Percentiles rank a stretch among this genome's conserved stretches.
phyloP scores from a whole-genome alignment of 2,113 vertebrate species.

The Ceyx margarethae region DNA sequence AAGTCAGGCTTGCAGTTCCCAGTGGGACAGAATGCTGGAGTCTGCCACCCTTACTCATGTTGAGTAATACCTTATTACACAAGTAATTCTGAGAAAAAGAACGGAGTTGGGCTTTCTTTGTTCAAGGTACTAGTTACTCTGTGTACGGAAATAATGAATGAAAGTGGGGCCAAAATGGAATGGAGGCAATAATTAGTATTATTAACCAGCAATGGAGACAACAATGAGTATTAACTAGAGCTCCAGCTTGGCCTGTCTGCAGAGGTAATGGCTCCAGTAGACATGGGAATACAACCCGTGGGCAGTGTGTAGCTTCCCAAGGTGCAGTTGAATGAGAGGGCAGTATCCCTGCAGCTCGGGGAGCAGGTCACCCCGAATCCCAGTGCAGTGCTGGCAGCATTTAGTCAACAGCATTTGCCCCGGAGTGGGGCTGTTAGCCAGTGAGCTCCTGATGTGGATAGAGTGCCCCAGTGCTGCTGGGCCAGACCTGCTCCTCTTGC shows the following conservation, averaged over 20 bases:
- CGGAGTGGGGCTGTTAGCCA: not conserved
- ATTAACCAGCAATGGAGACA: no score
- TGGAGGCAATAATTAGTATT: not conserved
- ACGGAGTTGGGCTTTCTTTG: not conserved
- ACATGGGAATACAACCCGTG: not conserved
- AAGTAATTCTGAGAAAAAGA: conserved; percentile 51
- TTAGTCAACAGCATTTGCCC: not conserved
- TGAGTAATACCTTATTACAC: conserved; percentile 67
- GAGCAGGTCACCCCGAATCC: not conserved
- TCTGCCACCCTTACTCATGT: conserved; percentile 62
- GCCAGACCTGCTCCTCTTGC: not conserved
- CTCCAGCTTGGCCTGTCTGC: not conserved
- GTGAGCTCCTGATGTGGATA: not conserved
- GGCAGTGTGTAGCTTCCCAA: no score
- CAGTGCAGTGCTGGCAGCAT: not conserved
- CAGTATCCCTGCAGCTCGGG: not conserved
- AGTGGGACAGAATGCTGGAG: conserved; percentile 64
- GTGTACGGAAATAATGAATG: not conserved
- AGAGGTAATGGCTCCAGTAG: not conserved
- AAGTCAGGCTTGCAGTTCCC: conserved; percentile 57
- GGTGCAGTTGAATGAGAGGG: not conserved
- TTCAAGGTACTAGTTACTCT: conserved; percentile 22
- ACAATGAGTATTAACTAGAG: not conserved
- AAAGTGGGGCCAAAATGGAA: not conserved
- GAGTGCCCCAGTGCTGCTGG: not conserved